phyloP scores from a whole-genome alignment of 2,113 vertebrate genomes.

The Microtus pennsylvanicus region DNA sequence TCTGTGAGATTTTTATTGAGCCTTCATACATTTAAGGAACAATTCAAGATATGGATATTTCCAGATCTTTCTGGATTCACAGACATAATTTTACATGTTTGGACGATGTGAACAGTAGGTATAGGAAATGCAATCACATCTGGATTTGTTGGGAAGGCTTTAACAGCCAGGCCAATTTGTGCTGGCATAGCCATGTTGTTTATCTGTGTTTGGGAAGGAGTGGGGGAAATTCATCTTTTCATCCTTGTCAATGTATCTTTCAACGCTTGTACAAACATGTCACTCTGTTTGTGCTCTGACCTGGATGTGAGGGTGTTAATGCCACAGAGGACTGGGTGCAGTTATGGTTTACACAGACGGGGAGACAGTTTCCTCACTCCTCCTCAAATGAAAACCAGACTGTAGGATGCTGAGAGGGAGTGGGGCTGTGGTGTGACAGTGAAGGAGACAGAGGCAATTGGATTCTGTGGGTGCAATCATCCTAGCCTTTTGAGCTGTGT shows the following conservation, averaged over 20 bases:
- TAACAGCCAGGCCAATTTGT: not conserved
- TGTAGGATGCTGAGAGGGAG: not conserved
- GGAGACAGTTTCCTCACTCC: not conserved
- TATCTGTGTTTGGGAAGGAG: slow-evolving; percentile 19
- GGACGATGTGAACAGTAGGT: not conserved
- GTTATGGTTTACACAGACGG: slow-evolving; percentile 7
- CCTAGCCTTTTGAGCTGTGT: not conserved
- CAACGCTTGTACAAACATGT: slow-evolving; percentile 4
- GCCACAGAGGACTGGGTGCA: not conserved
- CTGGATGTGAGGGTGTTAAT: not conserved
- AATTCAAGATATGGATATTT: slow-evolving; percentile 46
- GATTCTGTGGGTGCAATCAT: not conserved
- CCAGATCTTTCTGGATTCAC: not conserved
- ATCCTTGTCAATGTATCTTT: slow-evolving; percentile 14
- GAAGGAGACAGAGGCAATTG: not conserved
- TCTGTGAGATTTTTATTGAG: slow-evolving; percentile 27
- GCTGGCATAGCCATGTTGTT: not conserved
- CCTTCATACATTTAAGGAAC: slow-evolving; percentile 39
- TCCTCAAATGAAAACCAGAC: not conserved
- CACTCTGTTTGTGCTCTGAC: not conserved
- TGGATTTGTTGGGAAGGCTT: slow-evolving; percentile 47
- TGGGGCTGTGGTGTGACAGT: not conserved
- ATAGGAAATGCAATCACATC: not conserved
- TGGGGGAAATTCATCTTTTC: slow-evolving; percentile 31
- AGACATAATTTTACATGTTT: slow-evolving; percentile 30